A percentile compares a stretch with the other conserved stretches of the same genome.
These are phyloP conservation scores for Riparia riparia DNA, from an alignment of 2,113 vertebrate species.

Conservation along the genomic window DNA sequence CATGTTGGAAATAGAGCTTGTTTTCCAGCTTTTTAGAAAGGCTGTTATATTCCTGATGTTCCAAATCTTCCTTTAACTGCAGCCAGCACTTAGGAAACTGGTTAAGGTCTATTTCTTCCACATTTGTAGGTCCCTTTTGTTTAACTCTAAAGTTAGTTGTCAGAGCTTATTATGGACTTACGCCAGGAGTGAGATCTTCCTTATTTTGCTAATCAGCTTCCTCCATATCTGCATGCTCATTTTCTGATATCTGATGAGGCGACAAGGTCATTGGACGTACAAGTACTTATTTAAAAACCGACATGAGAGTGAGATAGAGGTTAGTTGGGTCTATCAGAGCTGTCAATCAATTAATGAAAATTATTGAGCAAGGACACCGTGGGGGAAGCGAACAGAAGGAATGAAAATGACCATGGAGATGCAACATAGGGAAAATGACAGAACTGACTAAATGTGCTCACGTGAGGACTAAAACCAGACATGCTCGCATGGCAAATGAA, in stretches of 20 bases:
- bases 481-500: slow-evolving; percentile 66
- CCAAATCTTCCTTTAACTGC: neutral
- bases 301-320: slow-evolving; percentile 92
- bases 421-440: slow-evolving; percentile 82
- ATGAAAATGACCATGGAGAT: slow-evolving; percentile 90
- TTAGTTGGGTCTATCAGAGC: slow-evolving; percentile 96
- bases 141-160: slow-evolving; percentile 65
- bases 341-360: slow-evolving; percentile 99
- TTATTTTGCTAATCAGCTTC: slow-evolving; percentile 81
- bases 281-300: slow-evolving; percentile 98
- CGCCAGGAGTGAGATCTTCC: slow-evolving; percentile 73
- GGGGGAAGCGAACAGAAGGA: slow-evolving; percentile 86
- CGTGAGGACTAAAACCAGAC: slow-evolving; percentile 70
- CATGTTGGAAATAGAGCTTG: neutral
- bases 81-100: neutral
- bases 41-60: neutral
- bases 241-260: slow-evolving; percentile 93
- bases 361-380: slow-evolving; percentile 94
- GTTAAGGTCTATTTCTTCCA: neutral
- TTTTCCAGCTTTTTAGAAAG: neutral
- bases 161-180: slow-evolving; percentile 67
- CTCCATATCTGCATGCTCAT: slow-evolving; percentile 86
- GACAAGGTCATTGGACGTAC: slow-evolving; percentile 96
- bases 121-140: slow-evolving; percentile 34
- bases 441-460: slow-evolving; percentile 72